Evolutionary conservation across 2,888 invertebrate genomes (phyloP).

Genomic region (Cremastobaeus sp.): DNA sequence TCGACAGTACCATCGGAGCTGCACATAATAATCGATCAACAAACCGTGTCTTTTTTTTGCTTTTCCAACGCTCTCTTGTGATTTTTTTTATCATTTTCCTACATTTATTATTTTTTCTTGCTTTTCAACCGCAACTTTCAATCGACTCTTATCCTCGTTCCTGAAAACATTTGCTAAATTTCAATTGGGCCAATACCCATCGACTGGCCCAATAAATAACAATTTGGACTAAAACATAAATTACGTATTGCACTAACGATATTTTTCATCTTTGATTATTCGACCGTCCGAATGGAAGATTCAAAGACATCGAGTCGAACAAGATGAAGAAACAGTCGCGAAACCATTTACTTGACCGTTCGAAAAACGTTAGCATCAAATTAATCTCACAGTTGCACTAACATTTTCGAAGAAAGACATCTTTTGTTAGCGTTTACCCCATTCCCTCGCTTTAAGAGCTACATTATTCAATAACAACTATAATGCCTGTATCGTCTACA

Average conservation of each 20-base stretch:
- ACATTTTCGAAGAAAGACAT: conserved; percentile 18
- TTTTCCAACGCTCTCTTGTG: conserved; percentile 11
- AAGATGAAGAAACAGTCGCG: not conserved
- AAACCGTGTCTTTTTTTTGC: conserved; percentile 8
- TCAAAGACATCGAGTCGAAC: conserved; percentile 11
- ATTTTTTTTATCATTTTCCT: conserved; percentile 26
- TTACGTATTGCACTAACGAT: conserved; percentile 44
- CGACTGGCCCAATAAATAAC: conserved; percentile 46
- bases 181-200: conserved; percentile 1
- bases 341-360: not conserved
- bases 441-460: conserved; percentile 35
- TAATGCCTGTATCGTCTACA: conserved; percentile 57
- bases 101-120: too few species aligned
- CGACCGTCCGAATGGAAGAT: conserved; percentile 36
- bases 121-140: not conserved
- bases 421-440: not conserved
- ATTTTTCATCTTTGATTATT: conserved; percentile 17
- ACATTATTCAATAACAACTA: conserved; percentile 53
- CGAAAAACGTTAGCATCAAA: conserved; percentile 12
- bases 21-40: conserved; percentile 6
- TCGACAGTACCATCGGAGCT: conserved; percentile 19
- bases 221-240: conserved; percentile 45
- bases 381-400: not conserved
- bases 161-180: conserved; percentile 28
- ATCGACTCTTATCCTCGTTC: not conserved